Percentiles rank a stretch among this genome's conserved stretches.
These are phyloP conservation scores for Nicator chloris DNA, from an alignment of 2,113 vertebrate species.

Conservation along the genomic window DNA sequence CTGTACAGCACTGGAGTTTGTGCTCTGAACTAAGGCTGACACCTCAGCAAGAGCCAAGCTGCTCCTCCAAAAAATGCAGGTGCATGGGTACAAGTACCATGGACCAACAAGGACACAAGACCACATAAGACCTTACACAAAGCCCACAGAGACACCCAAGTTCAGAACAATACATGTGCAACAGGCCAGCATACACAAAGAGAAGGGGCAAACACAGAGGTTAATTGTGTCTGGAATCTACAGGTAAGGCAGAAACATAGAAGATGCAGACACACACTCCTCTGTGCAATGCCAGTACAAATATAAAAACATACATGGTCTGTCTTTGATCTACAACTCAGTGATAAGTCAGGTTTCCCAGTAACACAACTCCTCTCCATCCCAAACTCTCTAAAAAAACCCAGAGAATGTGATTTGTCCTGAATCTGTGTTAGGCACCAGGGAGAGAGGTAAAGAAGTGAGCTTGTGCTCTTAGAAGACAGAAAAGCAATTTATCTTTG, in stretches of 20 bases:
- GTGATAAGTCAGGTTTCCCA: background rate
- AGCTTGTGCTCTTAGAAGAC: background rate
- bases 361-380: background rate
- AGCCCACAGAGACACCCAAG: background rate
- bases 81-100: too few relatives aligned
- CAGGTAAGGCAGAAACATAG: background rate
- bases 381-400: background rate
- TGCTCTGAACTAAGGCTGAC: background rate
- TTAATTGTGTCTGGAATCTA: background rate
- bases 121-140: background rate
- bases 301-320: accelerated
- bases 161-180: background rate
- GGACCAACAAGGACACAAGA: background rate
- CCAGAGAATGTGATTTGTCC: background rate
- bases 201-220: background rate
- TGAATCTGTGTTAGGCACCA: background rate
- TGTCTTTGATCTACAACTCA: background rate
- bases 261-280: background rate
- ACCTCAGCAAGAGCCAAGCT: background rate
- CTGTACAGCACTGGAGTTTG: background rate
- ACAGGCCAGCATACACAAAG: background rate
- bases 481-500: slow-evolving; percentile 7
- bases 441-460: background rate
- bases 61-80: background rate
- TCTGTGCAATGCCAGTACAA: background rate